Conservation (phyloP, 1,140 invertebrate genomes). For the Euura lappo region DNA sequence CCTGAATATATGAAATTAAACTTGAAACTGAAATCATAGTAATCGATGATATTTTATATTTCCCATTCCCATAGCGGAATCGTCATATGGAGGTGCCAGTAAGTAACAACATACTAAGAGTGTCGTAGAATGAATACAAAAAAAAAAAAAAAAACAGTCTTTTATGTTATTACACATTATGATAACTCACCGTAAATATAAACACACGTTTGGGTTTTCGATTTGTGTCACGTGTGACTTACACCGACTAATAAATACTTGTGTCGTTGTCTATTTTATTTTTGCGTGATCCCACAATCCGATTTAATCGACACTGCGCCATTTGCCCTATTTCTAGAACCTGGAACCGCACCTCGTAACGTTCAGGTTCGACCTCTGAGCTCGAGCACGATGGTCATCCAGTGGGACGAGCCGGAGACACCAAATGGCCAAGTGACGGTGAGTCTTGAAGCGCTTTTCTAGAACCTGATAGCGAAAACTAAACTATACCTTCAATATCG, state of each 20-base stretch:
- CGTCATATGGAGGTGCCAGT: constrained; percentile 85
- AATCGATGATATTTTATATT: constrained; percentile 41
- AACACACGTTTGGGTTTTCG: too few relatives aligned
- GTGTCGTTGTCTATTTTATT: too few relatives aligned
- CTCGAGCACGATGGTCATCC: constrained; percentile 93
- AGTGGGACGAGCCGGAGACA: constrained; percentile 96
- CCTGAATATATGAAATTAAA: too few relatives aligned
- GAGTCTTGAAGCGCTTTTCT: constrained; percentile 47
- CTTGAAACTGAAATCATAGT: constrained; percentile 36
- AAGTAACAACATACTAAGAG: constrained; percentile 66
- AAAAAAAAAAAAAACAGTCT: too few relatives aligned
- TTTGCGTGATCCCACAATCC: too few relatives aligned
- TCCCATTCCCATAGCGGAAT: constrained; percentile 69
- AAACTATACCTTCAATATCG: neutral
- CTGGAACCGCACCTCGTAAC: constrained; percentile 91
- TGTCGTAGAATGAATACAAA: constrained; percentile 27
- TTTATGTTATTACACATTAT: too few relatives aligned
- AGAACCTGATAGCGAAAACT: too few relatives aligned
- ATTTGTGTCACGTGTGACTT: too few relatives aligned
- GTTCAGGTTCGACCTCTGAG: constrained; percentile 92
- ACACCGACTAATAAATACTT: too few relatives aligned
- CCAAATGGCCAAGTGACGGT: constrained; percentile 97
- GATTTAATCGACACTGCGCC: too few relatives aligned
- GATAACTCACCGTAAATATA: too few relatives aligned
- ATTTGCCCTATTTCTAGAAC: constrained; percentile 70